phyloP scores from a whole-genome alignment of 2,888 invertebrate genomes.

The Napeogenes inachia region DNA sequence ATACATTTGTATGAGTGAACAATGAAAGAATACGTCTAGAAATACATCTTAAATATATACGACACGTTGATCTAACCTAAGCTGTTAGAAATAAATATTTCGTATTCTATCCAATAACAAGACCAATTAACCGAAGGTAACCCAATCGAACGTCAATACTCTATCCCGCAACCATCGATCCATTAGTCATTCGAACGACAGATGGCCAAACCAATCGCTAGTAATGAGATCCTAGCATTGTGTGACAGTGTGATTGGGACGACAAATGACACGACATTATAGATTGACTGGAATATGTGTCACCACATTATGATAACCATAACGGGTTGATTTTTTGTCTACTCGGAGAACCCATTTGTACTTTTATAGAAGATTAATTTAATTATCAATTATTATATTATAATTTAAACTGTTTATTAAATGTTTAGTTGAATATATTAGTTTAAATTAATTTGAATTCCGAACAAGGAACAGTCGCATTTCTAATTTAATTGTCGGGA shows the following conservation, averaged over 20 bases:
- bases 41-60: too few relatives aligned
- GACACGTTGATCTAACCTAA: too few relatives aligned
- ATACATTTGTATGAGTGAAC: neutral
- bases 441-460: slow-evolving; percentile 26
- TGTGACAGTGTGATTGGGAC: slow-evolving; percentile 37
- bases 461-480: slow-evolving; percentile 15
- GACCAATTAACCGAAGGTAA: slow-evolving; percentile 6
- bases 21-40: neutral
- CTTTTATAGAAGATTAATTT: neutral
- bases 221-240: slow-evolving; percentile 49
- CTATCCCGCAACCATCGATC: slow-evolving; percentile 39
- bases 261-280: slow-evolving; percentile 41
- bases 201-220: slow-evolving; percentile 57
- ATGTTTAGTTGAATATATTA: slow-evolving; percentile 19
- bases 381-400: too few relatives aligned
- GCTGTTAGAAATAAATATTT: too few relatives aligned
- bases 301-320: slow-evolving; percentile 10
- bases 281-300: slow-evolving; percentile 27
- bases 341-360: too few relatives aligned
- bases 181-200: slow-evolving; percentile 47
- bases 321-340: too few relatives aligned
- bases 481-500: slow-evolving; percentile 27
- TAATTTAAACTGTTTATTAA: slow-evolving; percentile 11
- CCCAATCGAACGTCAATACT: slow-evolving; percentile 31
- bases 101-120: too few relatives aligned